Evolutionary conservation across 2,888 invertebrate species (phyloP).

Genomic region (Balanococcus diminutus): DNA sequence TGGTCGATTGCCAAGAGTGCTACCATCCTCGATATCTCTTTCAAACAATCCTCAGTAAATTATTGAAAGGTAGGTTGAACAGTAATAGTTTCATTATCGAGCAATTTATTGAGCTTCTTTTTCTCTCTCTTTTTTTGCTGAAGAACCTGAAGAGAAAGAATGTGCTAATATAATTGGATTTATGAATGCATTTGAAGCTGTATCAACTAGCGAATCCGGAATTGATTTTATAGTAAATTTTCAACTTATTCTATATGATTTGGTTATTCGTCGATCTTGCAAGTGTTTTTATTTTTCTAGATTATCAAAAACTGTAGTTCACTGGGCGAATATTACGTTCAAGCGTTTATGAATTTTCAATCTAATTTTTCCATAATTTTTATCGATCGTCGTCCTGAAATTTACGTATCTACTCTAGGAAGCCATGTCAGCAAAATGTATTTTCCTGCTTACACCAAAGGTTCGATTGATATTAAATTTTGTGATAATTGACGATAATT

Average conservation of each 20-base stretch:
- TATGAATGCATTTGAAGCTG: background rate
- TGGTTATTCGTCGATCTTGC: background rate
- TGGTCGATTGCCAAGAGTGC: background rate
- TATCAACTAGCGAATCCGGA: background rate
- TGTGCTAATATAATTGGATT: background rate
- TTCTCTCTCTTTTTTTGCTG: background rate
- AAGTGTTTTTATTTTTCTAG: background rate
- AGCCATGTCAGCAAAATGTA: background rate
- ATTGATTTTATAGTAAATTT: conserved; percentile 10
- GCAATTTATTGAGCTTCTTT: too few species aligned
- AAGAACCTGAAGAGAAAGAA: background rate
- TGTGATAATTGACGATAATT: too few species aligned
- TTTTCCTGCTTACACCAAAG: background rate
- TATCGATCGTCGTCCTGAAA: background rate
- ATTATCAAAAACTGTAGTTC: conserved; percentile 6
- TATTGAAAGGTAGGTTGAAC: background rate
- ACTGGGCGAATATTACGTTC: background rate
- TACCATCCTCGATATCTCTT: background rate
- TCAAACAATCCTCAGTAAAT: background rate
- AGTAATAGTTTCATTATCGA: background rate
- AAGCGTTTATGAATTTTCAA: background rate
- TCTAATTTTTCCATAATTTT: background rate
- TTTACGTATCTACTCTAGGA: background rate
- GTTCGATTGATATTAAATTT: too few species aligned
- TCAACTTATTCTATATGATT: background rate